Conservation (phyloP, 2,888 invertebrate species). For the Agrochola lychnidis region DNA sequence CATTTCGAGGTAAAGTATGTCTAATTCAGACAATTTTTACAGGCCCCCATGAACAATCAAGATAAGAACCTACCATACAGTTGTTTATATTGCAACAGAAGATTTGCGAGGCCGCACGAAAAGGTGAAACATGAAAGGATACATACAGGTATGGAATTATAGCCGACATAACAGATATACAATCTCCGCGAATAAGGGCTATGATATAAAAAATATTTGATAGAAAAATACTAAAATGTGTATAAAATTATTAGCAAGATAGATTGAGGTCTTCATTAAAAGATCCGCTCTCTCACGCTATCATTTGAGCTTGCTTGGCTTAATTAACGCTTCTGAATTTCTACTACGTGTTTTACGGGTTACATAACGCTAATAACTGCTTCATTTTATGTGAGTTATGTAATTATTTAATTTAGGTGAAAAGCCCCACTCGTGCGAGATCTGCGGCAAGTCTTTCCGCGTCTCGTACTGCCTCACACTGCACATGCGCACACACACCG, state of each 20-base stretch:
- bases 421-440: conserved; percentile 94
- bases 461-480: conserved; percentile 95
- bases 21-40: conserved; percentile 48
- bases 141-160: conserved; percentile 91
- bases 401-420: conserved; percentile 81
- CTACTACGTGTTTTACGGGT: background rate
- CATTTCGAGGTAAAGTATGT: background rate
- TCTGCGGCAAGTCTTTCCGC: conserved; percentile 95
- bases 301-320: background rate
- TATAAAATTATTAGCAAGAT: no score
- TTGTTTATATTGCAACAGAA: conserved; percentile 93
- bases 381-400: background rate
- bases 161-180: background rate
- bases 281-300: background rate
- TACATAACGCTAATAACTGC: background rate
- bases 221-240: no score
- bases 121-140: conserved; percentile 96
- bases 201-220: no score
- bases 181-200: background rate
- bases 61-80: conserved; percentile 90
- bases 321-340: background rate
- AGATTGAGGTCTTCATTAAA: background rate
- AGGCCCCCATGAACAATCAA: conserved; percentile 79
- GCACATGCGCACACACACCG: conserved; percentile 95
- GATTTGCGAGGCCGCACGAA: conserved; percentile 94